Percentiles rank a stretch among this genome's conserved stretches.
Conservation (phyloP, 92 coral and sea anemone species). For the Parazoanthus atlanticus region DNA sequence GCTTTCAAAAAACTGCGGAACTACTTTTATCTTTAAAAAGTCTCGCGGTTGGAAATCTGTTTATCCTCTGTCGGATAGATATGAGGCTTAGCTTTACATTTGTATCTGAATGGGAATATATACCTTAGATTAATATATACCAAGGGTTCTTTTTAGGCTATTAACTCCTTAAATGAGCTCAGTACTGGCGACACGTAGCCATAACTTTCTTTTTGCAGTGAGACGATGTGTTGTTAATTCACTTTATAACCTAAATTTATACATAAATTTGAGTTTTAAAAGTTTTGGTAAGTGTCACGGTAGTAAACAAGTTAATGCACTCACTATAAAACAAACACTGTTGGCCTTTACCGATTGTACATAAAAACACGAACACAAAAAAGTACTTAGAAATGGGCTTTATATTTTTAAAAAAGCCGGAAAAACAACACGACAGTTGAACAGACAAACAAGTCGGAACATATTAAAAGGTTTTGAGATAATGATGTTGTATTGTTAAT, state of each 20-base stretch:
- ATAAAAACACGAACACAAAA: neutral
- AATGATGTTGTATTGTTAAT: neutral
- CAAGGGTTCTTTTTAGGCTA: neutral
- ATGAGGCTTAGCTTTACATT: neutral
- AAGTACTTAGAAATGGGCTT: neutral
- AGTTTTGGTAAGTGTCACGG: neutral
- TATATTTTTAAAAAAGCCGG: neutral
- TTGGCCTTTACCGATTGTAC: neutral
- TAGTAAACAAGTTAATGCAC: neutral
- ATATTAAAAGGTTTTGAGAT: neutral
- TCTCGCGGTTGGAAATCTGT: neutral
- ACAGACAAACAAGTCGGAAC: neutral
- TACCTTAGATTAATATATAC: too few species aligned
- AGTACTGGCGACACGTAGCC: neutral
- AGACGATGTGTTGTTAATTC: too few species aligned
- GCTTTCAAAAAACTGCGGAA: neutral
- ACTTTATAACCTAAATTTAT: too few species aligned
- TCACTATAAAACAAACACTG: neutral
- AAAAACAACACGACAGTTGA: neutral
- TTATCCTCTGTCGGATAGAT: neutral
- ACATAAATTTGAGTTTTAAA: too few species aligned
- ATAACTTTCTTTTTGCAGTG: too few species aligned
- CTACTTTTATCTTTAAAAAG: neutral
- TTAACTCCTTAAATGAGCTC: neutral
- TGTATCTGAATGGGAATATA: neutral